Conservation (phyloP, 2,113 vertebrate species). For the Hypanus sabinus region DNA sequence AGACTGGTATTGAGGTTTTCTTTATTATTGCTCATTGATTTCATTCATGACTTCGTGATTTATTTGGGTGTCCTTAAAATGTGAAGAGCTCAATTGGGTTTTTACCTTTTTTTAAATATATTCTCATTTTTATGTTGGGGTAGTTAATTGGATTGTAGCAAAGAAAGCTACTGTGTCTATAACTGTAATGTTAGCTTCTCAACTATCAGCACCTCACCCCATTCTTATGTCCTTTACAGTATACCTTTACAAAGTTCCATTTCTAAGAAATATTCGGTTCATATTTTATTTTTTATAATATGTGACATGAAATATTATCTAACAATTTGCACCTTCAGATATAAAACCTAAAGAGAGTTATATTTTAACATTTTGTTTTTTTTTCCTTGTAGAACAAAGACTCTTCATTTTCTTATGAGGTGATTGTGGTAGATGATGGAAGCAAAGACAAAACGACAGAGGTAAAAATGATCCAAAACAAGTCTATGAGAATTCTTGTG, state of each 20-base stretch:
- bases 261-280: background rate
- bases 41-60: background rate
- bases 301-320: background rate
- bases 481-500: background rate
- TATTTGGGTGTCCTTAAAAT: background rate
- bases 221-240: background rate
- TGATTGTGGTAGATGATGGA: slow-evolving; percentile 88
- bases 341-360: background rate
- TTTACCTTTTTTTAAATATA: background rate
- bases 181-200: background rate
- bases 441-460: slow-evolving; percentile 87
- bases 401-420: slow-evolving; percentile 78
- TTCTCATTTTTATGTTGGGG: background rate
- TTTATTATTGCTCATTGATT: background rate
- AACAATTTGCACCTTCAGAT: background rate
- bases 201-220: background rate
- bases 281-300: background rate
- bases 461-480: slow-evolving; percentile 53
- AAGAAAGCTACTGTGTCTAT: background rate
- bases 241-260: background rate
- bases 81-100: background rate
- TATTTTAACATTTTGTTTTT: slow-evolving; percentile 16
- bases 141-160: background rate
- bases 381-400: slow-evolving; percentile 64
- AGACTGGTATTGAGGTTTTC: slow-evolving; percentile 67